Evolutionary conservation across 2,888 invertebrate species (phyloP), one percentile per base, ranked within the genome.

Genomic region (Hipparchia semele): DNA sequence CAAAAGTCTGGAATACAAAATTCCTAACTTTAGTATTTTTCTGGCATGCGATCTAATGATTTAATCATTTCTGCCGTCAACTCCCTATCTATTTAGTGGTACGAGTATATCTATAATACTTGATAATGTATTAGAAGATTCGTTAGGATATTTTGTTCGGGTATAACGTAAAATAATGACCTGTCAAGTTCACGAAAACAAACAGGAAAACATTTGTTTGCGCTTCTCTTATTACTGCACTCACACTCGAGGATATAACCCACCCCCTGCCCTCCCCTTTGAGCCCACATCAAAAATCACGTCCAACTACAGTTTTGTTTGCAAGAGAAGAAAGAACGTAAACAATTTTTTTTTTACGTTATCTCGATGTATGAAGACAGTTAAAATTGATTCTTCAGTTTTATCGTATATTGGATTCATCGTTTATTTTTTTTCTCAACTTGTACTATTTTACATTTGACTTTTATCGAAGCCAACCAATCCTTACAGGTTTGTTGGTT

Each of bases 171-270:
- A 72, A 72, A 58, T 66, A 72, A 73, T 68, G 73, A 23, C 68
- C 73, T 73, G 75, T 73, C 71, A 73, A 73, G 39, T 64, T 66
- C 53, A 74, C 68, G 61, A 60, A 73, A 73, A 75, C 65, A 77
- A 76, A 75, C 76, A 76, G 77, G 75, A 76, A 77, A 73, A 69
- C 75, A 72, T 75, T 76, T 77, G 70, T 79, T 77, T 76, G 71
- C 72, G 65, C 73, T 73, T 64, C 73, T 75, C 62, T 73, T 73
- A 76, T 76, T 73, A 66, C 68, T 71, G 60, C 59, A 60, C 59
- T 54, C 45, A 56, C 49, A 70, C 74, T 56, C 46, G 66, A 39
- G 69, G 68, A 71, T 66, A 65, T 68, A 58, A 23, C 7, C 49
- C 71, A 39, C n/a, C 13, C 54, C 68, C 65, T 39, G 49, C 49